phyloP scores from a whole-genome alignment of 1,140 invertebrate genomes.

The Atta texana region DNA sequence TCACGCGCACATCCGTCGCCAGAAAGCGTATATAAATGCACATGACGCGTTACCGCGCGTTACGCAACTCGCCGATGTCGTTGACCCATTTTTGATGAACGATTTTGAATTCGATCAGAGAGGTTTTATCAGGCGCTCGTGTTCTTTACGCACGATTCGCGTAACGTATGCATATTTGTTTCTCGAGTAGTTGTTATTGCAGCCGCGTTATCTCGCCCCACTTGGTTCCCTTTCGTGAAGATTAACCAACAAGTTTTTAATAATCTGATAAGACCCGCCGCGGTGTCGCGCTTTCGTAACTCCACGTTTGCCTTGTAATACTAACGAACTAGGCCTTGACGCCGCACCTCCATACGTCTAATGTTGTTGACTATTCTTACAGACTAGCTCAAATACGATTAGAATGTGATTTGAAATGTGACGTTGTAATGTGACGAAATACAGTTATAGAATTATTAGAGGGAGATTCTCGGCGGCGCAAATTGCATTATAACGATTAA shows the following conservation, averaged over 20 bases:
- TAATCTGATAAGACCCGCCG: slow-evolving; percentile 69
- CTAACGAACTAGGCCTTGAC: slow-evolving; percentile 70
- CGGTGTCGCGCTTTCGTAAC: slow-evolving; percentile 65
- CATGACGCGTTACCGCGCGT: background rate
- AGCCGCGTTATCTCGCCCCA: slow-evolving; percentile 1
- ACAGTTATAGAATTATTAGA: background rate
- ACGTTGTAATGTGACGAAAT: background rate
- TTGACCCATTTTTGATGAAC: slow-evolving; percentile 67
- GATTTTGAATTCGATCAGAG: slow-evolving; percentile 47
- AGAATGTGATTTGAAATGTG: background rate
- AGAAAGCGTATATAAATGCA: slow-evolving; percentile 53
- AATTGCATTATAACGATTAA: slow-evolving; percentile 23
- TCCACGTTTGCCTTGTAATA: slow-evolving; percentile 71
- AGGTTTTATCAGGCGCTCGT: slow-evolving; percentile 49
- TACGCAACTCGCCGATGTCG: slow-evolving; percentile 68
- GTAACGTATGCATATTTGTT: background rate
- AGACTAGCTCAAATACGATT: background rate
- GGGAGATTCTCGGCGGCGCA: background rate
- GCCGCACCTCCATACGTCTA: slow-evolving; percentile 36
- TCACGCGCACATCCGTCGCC: slow-evolving; percentile 34
- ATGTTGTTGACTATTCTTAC: slow-evolving; percentile 28
- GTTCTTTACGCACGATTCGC: background rate
- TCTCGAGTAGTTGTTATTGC: slow-evolving; percentile 14
- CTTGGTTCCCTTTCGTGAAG: background rate
- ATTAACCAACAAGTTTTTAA: slow-evolving; percentile 46